phyloP scores from a whole-genome alignment of 2,113 vertebrate species.

The Cyprinodon tularosa region DNA sequence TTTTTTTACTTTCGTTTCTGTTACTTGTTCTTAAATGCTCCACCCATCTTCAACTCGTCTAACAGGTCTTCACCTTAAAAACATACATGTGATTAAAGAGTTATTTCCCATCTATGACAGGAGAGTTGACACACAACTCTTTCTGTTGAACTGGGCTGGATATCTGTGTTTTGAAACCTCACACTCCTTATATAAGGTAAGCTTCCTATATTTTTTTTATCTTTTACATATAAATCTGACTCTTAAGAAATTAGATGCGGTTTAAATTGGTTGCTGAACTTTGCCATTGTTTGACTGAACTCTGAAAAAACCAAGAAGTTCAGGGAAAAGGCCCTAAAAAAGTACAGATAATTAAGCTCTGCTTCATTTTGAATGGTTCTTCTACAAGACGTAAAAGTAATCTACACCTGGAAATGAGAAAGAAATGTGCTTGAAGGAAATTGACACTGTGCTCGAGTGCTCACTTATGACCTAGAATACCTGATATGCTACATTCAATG shows the following conservation, averaged over 20 bases:
- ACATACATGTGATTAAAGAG: conserved; percentile 21
- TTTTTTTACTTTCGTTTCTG: background rate
- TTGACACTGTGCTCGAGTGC: background rate
- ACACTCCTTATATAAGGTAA: conserved; percentile 41
- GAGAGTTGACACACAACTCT: conserved; percentile 1
- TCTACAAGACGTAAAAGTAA: background rate
- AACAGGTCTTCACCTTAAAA: conserved; percentile 27
- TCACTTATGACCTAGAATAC: background rate
- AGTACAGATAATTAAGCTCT: background rate
- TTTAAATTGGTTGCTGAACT: background rate
- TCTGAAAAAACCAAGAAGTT: background rate
- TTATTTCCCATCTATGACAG: background rate
- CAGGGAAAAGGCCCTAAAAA: background rate
- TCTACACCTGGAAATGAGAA: background rate
- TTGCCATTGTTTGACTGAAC: background rate
- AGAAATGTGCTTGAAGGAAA: too few relatives aligned
- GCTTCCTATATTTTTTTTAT: conserved; percentile 8
- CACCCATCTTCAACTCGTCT: conserved; percentile 22
- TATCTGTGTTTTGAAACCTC: background rate
- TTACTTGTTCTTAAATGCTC: conserved; percentile 1
- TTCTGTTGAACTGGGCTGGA: background rate
- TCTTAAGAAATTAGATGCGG: background rate
- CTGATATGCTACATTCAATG: background rate
- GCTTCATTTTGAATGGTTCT: too few relatives aligned
- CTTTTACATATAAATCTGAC: background rate